Evolutionary conservation across 2,797 vertebrate genomes (phyloP).

Genomic region (Gobionotothen gibberifrons): DNA sequence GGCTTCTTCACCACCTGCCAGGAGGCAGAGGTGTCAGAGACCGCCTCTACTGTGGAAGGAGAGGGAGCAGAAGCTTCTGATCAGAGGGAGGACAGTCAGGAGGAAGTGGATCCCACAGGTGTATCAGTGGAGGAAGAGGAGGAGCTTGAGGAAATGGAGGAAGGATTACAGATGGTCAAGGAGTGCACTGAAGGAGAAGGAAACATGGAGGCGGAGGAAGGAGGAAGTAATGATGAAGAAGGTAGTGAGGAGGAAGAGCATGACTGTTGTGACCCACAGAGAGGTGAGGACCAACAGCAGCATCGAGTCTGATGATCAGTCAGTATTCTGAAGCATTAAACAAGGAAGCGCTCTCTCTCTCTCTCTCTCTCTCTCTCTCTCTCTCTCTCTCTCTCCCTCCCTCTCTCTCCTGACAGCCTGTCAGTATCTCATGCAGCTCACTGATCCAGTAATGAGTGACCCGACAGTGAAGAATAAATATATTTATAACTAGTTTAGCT

Average conservation of each 20-base stretch:
- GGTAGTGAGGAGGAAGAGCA: conserved; percentile 4
- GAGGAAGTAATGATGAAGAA: neutral
- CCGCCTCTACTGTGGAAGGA: neutral
- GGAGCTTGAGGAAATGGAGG: neutral
- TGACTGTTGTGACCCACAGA: neutral
- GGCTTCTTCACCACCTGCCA: conserved; percentile 35
- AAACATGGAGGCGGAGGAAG: neutral
- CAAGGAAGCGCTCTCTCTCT: too few relatives aligned
- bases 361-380: too few relatives aligned
- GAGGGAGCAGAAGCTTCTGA: neutral
- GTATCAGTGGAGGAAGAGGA: neutral
- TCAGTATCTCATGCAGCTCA: too few relatives aligned
- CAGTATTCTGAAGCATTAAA: too few relatives aligned
- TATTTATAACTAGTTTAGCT: too few relatives aligned
- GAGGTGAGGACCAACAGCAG: conserved; percentile 18
- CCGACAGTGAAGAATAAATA: too few relatives aligned
- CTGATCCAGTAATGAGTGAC: too few relatives aligned
- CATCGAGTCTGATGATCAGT: neutral
- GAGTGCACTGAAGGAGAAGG: neutral
- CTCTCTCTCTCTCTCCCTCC: too few relatives aligned
- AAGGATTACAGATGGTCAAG: neutral
- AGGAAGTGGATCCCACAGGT: neutral
- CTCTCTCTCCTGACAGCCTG: too few relatives aligned
- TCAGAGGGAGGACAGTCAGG: neutral
- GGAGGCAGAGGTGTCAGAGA: neutral